Evolutionary conservation across 2,113 vertebrate species (phyloP).

Genomic region (Vireo altiloquus): DNA sequence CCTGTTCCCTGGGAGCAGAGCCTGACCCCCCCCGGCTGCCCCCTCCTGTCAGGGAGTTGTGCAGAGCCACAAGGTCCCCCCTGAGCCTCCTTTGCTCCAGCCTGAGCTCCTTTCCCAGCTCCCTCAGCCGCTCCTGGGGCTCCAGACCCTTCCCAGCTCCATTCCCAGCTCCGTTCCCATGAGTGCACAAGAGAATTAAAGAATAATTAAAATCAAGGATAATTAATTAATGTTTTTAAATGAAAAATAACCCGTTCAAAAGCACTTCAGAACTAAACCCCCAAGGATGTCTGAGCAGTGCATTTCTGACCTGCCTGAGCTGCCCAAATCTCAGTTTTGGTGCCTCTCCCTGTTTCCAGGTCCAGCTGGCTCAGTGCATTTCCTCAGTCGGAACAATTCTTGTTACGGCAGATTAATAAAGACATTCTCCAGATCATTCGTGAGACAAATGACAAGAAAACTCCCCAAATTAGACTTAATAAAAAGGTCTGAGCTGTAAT

Average conservation of each 20-base stretch:
- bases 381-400: not conserved
- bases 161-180: not conserved
- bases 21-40: not conserved
- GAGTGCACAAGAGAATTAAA: not conserved
- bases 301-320: not conserved
- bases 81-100: not conserved
- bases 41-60: too few species aligned
- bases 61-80: too few species aligned
- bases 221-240: not conserved
- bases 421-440: not conserved
- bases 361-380: not conserved
- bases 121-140: too few species aligned
- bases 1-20: not conserved
- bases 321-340: not conserved
- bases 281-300: not conserved
- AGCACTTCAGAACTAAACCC: not conserved
- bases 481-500: not conserved
- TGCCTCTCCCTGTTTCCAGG: not conserved
- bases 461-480: not conserved
- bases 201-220: not conserved
- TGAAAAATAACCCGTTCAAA: not conserved
- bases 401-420: not conserved
- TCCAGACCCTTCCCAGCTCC: not conserved
- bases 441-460: not conserved
- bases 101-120: not conserved